phyloP scores from a whole-genome alignment of 2,113 vertebrate genomes.

The Dromiciops gliroides region DNA sequence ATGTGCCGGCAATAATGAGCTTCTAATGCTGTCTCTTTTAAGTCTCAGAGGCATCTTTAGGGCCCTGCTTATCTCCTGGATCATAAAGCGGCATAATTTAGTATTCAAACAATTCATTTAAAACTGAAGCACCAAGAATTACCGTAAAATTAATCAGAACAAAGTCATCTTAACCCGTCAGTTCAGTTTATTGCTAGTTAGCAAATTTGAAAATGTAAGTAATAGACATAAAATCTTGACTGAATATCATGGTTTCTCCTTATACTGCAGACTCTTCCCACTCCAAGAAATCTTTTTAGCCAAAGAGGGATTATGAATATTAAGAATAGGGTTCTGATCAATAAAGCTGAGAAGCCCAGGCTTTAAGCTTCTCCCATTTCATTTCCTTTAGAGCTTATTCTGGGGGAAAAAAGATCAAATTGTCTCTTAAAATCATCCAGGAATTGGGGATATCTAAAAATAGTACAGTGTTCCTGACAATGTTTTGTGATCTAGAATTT shows the following conservation, averaged over 20 bases:
- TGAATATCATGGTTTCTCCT: constrained; percentile 24
- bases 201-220: constrained; percentile 68
- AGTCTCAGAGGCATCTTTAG: constrained; percentile 89
- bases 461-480: neutral
- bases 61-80: constrained; percentile 87
- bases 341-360: constrained; percentile 43
- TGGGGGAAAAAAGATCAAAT: neutral
- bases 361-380: constrained; percentile 54
- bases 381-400: constrained; percentile 60
- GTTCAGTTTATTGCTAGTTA: constrained; percentile 75
- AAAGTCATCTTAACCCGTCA: constrained; percentile 76
- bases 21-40: constrained; percentile 86
- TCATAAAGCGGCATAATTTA: constrained; percentile 90
- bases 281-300: neutral
- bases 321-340: constrained; percentile 3
- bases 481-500: neutral
- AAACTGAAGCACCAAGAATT: constrained; percentile 83
- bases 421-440: neutral
- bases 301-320: neutral
- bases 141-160: constrained; percentile 84
- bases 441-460: neutral
- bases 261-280: neutral
- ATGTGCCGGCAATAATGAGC: constrained; percentile 88
- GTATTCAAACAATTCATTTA: constrained; percentile 90
- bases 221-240: constrained; percentile 65